Evolutionary conservation across 2,888 invertebrate genomes (phyloP).

Genomic region (Oxyscelio sp.): DNA sequence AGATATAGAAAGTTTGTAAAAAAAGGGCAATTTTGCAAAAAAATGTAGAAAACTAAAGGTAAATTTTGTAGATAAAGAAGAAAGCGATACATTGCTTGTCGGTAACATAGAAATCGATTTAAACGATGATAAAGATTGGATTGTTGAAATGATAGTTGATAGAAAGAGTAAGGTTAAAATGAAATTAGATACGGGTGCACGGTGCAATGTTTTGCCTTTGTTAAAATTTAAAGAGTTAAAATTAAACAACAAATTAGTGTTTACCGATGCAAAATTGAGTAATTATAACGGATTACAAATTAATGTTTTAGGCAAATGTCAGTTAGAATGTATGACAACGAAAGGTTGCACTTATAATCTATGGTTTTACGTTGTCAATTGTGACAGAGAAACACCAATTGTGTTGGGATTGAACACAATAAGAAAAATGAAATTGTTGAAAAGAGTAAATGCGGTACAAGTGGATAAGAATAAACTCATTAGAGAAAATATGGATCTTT

Average conservation of each 20-base stretch:
- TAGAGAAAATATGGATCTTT: conserved; percentile 22
- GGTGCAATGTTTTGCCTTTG: conserved; percentile 39
- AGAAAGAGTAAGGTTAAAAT: conserved; percentile 5
- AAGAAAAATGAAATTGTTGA: conserved; percentile 1
- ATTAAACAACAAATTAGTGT: conserved; percentile 15
- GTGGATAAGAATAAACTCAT: background rate
- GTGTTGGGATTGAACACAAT: conserved; percentile 8
- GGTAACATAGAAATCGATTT: no score
- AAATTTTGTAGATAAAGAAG: no score
- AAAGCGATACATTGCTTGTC: no score
- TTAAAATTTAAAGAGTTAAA: conserved; percentile 19
- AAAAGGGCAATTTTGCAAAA: conserved; percentile 31
- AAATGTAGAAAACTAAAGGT: conserved; percentile 41
- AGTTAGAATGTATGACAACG: conserved; percentile 20
- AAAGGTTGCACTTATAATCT: conserved; percentile 1
- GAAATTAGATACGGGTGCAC: conserved; percentile 54
- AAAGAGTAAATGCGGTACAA: conserved; percentile 7
- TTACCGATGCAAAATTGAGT: conserved; percentile 17
- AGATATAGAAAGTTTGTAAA: no score
- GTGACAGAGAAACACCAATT: conserved; percentile 11
- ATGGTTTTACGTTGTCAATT: conserved; percentile 17
- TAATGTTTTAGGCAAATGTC: conserved; percentile 39
- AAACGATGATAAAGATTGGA: no score
- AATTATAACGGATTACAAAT: conserved; percentile 40
- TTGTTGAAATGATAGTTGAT: conserved; percentile 14